Base-by-base conservation (phyloP, 2,113 vertebrate species). In the Melanotaenia duboulayi region DNA sequence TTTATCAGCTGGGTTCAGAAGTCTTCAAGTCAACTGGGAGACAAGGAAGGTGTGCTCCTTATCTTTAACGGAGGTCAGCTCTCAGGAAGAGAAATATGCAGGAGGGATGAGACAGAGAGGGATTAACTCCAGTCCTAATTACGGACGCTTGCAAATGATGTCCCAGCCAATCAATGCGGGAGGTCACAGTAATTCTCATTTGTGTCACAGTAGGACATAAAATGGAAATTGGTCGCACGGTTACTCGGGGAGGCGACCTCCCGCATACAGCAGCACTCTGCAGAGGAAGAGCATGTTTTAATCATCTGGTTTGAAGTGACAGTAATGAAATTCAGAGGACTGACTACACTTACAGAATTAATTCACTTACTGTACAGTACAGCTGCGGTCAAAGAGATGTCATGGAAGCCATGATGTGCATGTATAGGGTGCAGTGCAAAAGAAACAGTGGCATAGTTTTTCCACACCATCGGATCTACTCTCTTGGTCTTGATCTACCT, bases 41-140 rank as follows among this genome's bases (percentile, higher is more conserved):
- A 77, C 71, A 71, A 80, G 68, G 77, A 83, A 92, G 89, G 89
- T 86, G 87, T 70, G 68, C 80, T 70, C 73, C 86, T 92, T 91
- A 93, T 93, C 91, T 92, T 16, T 24, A 72, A 88, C 85, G 65
- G 87, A 92, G 92, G 92, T 93, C 90, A 91, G 61, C 66, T 83
- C 82, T 82, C 65, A 54, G 61, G 68, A 76, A 79, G 80, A 83
- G 87, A 90, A 89, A 76, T 83, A 81, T 87, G 72, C 80, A 85
- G 82, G 60, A n/a, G 78, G 78, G 85, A 90, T 73, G 28, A 90
- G 77, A 71, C 81, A 81, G 81, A 89, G 80, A 83, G 85, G 91
- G 92, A 94, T 93, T 93, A 92, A 85, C 71, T 86, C 69, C 60
- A 57, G 70, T 80, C 86, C 89, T 92, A 92, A 93, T 92, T 93